Percentiles rank a stretch among this genome's conserved stretches.
Evolutionary conservation across 2,113 vertebrate genomes (phyloP).

Genomic region (Ciconia maguari): DNA sequence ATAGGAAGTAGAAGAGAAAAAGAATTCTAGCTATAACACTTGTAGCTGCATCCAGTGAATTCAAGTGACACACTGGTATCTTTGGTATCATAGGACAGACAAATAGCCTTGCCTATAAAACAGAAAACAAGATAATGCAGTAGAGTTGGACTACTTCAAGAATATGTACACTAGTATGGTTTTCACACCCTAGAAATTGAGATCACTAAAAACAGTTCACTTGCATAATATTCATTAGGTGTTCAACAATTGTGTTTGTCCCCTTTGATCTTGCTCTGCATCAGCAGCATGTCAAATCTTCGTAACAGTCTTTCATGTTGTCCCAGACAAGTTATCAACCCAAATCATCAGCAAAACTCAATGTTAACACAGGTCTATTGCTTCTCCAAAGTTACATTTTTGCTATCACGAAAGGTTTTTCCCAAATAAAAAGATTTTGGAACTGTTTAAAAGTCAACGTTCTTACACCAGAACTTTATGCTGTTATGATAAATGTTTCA

Average conservation of each 20-base stretch:
- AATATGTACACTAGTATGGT: background rate
- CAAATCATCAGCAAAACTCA: background rate
- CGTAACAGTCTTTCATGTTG: background rate
- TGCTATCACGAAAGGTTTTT: background rate
- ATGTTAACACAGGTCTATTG: background rate
- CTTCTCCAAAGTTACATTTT: background rate
- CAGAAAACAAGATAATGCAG: background rate
- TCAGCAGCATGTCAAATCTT: background rate
- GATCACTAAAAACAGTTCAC: background rate
- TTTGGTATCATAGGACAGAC: accelerated
- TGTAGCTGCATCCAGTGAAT: background rate
- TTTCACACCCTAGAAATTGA: background rate
- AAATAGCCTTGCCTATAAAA: background rate
- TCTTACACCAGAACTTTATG: background rate
- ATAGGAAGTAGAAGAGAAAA: background rate
- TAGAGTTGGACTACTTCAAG: background rate
- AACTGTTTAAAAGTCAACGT: background rate
- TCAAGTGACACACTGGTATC: background rate
- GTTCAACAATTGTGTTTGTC: background rate
- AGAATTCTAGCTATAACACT: background rate
- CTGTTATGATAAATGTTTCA: background rate
- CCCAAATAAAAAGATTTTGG: background rate
- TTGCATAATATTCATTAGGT: slow-evolving; percentile 2
- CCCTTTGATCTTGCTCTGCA: slow-evolving; percentile 24
- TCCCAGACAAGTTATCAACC: background rate